Evolutionary conservation across 2,113 vertebrate species (phyloP).

Genomic region (Hemiprocne comata): DNA sequence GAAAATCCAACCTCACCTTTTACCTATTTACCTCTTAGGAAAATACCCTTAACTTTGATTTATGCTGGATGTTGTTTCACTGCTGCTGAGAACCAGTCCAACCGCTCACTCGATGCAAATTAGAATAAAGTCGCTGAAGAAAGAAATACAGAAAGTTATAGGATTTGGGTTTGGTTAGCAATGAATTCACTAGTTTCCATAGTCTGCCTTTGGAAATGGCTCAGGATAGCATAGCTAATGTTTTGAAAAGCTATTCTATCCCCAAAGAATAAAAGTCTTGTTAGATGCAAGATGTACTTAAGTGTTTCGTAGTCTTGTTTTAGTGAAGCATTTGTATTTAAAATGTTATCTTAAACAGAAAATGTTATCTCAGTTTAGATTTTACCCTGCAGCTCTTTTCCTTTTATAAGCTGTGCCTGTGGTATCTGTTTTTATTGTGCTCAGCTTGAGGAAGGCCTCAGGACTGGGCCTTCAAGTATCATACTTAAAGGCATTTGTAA

Average conservation of each 20-base stretch:
- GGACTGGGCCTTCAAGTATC: neutral
- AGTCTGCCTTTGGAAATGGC: neutral
- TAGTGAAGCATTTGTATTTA: neutral
- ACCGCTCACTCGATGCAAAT: neutral
- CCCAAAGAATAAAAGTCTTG: neutral
- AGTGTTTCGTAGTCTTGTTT: neutral
- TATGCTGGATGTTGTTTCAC: neutral
- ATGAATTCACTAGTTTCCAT: neutral
- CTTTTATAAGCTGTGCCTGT: neutral
- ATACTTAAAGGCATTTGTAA: neutral
- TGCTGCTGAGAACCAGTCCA: constrained; percentile 30
- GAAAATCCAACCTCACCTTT: neutral
- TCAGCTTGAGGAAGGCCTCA: neutral
- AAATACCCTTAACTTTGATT: constrained; percentile 13
- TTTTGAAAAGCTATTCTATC: neutral
- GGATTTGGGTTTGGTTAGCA: neutral
- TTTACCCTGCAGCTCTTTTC: neutral
- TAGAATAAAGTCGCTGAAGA: neutral
- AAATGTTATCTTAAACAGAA: neutral
- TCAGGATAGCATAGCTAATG: neutral
- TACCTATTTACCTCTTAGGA: neutral
- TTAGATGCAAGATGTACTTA: neutral
- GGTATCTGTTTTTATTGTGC: neutral
- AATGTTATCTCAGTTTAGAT: neutral
- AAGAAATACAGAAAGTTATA: neutral